Evolutionary conservation across 2,797 vertebrate species (phyloP).

Genomic region (Centroberyx gerrardi): DNA sequence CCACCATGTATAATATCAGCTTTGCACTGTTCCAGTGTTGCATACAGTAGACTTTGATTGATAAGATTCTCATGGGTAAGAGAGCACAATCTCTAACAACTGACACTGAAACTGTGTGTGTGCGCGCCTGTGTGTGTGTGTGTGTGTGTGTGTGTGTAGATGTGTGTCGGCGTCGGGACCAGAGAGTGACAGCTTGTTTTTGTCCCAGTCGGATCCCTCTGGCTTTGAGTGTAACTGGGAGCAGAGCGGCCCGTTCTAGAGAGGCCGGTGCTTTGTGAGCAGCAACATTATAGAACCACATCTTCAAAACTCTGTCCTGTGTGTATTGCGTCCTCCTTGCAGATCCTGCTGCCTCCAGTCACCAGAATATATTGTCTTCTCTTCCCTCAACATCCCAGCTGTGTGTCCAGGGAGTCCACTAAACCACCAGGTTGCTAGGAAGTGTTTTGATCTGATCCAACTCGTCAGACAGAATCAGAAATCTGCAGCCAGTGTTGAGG

Average conservation of each 20-base stretch:
- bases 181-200: neutral
- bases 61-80: neutral
- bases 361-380: neutral
- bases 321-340: too few species aligned
- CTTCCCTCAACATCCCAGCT: neutral
- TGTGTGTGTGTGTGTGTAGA: neutral
- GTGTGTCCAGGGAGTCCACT: neutral
- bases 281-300: neutral
- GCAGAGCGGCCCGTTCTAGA: neutral
- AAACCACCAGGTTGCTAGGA: neutral
- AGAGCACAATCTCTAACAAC: too few species aligned
- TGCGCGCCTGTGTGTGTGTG: too few species aligned
- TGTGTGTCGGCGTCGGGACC: neutral
- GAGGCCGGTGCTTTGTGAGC: neutral
- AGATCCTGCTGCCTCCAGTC: too few species aligned
- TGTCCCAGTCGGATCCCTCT: neutral
- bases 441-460: slow-evolving; percentile 24
- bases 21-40: neutral
- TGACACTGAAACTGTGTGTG: too few species aligned
- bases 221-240: neutral
- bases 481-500: slow-evolving; percentile 10
- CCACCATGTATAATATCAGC: neutral
- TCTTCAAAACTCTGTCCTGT: neutral
- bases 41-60: neutral
- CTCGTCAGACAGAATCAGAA: slow-evolving; percentile 26